Percentiles rank a stretch among this genome's conserved stretches.
These are phyloP conservation scores for Mormyrops attenuatus DNA, from an alignment of 2,797 vertebrate species.

Conservation along the genomic window DNA sequence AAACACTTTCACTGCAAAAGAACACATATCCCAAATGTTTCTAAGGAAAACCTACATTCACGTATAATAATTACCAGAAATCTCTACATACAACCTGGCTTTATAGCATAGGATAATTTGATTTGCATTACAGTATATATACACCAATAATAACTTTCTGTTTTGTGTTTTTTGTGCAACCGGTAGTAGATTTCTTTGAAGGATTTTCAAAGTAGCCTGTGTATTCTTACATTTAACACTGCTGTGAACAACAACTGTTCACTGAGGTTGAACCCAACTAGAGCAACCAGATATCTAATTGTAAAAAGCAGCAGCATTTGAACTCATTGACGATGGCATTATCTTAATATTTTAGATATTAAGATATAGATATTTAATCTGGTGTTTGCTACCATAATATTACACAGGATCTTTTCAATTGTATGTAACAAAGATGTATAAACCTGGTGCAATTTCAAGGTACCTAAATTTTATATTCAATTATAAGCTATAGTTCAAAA, in stretches of 20 bases:
- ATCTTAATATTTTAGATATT: neutral
- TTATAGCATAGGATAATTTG: neutral
- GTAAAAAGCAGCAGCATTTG: neutral
- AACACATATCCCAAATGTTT: neutral
- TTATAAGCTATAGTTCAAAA: neutral
- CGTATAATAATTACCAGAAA: neutral
- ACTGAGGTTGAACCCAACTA: neutral
- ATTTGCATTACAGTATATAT: neutral
- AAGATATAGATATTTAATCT: neutral
- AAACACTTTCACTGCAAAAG: neutral
- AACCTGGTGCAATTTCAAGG: neutral
- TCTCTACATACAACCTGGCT: neutral
- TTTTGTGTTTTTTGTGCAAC: neutral
- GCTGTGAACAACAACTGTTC: neutral
- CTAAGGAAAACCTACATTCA: neutral
- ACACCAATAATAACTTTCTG: neutral
- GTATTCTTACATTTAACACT: neutral
- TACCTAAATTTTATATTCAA: neutral
- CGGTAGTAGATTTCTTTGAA: neutral
- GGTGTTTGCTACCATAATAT: neutral
- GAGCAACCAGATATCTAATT: neutral
- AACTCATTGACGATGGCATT: neutral
- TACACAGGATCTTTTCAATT: neutral
- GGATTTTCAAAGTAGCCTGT: neutral
- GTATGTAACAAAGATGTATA: neutral